Base-by-base conservation (phyloP, 2,113 vertebrate genomes). In the Ammodytes dubius region DNA sequence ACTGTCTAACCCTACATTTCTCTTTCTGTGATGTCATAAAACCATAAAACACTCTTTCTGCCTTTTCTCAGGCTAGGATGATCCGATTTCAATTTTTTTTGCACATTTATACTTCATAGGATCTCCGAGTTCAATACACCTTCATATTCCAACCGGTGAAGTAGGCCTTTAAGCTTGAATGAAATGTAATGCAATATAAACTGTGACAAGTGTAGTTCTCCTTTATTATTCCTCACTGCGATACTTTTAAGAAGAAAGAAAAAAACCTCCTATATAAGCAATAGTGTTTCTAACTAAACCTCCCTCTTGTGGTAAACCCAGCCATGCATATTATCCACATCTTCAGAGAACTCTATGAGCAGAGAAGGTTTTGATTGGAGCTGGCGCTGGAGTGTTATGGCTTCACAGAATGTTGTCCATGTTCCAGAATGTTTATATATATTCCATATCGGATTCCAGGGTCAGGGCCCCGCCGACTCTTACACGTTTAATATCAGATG, bases 401-500 rank as follows among this genome's bases (percentile, higher is more conserved):
- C 45, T 50, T 60, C 59, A 58, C 57, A 0, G n/a, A 68, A 50
- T 69, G 13, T 59, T 63, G 13, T 19, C 60, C 50, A 50, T 70
- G 15, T 43, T 57, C 27, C 27, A 27, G 27, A 27, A 35, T 63
- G 11, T 37, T 63, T 52, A 56, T 54, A 19, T 49, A 12, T 50
- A 65, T 59, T 63, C 14, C 6, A 46, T 77, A 72, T 85, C 77
- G 82, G 70, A 57, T 79, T 42, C 45, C 7, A 1, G 45, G 60
- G 74, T 70, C 60, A 67, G 37, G 40, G 27, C 56, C 69, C 39
- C 57, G 46, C 70, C 66, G 79, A 59, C 70, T 82, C 72, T 82
- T 84, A 14, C 10, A 81, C 52, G 70, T 87, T 75, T 83, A 70
- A 84, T 81, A 85, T 88, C 86, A 84, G 65, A 81, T 85, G 86